phyloP scores from a whole-genome alignment of 2,797 vertebrate species.

The Echeneis naucrates region DNA sequence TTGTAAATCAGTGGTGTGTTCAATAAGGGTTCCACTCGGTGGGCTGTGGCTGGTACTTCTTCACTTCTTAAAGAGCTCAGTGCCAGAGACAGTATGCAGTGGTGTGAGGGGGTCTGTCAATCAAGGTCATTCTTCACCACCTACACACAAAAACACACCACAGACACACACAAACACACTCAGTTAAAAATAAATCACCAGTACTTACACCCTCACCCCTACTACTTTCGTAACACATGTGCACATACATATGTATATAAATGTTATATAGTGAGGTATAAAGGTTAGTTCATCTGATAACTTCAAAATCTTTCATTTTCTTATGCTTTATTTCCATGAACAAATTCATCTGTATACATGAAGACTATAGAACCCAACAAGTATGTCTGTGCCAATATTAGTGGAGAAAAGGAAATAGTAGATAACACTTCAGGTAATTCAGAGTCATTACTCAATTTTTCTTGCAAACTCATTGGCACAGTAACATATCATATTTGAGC shows the following conservation, averaged over 20 bases:
- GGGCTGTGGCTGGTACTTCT: slow-evolving; percentile 50
- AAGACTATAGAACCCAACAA: slow-evolving; percentile 6
- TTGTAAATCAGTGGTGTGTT: slow-evolving; percentile 72
- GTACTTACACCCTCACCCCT: slow-evolving; percentile 21
- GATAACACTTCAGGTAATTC: slow-evolving; percentile 58
- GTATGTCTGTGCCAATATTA: slow-evolving; percentile 18
- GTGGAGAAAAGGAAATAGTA: slow-evolving; percentile 16
- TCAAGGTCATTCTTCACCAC: slow-evolving; percentile 43
- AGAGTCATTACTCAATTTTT: slow-evolving; percentile 55
- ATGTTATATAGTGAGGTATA: not conserved
- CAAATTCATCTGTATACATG: slow-evolving; percentile 2
- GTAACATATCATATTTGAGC: slow-evolving; percentile 46
- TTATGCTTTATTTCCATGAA: slow-evolving; percentile 3
- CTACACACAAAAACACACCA: slow-evolving; percentile 38
- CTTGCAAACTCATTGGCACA: slow-evolving; percentile 43
- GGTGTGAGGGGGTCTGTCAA: slow-evolving; percentile 14
- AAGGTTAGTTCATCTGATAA: not conserved
- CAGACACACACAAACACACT: slow-evolving; percentile 39
- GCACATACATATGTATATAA: too few species aligned
- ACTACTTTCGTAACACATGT: slow-evolving; percentile 3
- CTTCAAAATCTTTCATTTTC: not conserved
- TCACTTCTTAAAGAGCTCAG: slow-evolving; percentile 66
- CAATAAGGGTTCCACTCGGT: slow-evolving; percentile 60
- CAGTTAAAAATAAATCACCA: slow-evolving; percentile 9
- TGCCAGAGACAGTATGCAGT: slow-evolving; percentile 26